Conservation (phyloP, 2,113 vertebrate species). For the Paraplagusia blochii region DNA sequence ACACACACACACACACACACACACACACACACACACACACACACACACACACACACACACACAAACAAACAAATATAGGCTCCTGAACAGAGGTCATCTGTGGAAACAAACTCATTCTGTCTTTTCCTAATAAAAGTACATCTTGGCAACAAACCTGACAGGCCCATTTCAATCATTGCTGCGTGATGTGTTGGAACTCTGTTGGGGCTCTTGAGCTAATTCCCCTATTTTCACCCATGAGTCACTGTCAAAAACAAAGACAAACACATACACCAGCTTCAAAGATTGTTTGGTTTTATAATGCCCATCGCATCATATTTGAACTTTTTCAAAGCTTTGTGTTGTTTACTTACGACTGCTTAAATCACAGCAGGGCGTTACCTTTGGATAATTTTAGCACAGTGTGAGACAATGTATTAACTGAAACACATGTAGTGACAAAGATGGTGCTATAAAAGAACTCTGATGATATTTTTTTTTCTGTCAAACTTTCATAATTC, state of each 20-base stretch:
- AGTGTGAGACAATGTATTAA: constrained; percentile 63
- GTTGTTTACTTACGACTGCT: constrained; percentile 75
- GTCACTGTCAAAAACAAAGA: constrained; percentile 74
- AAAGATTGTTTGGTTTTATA: constrained; percentile 64
- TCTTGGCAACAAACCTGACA: constrained; percentile 51
- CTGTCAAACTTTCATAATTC: background rate
- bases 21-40: too few relatives aligned
- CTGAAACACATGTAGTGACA: background rate
- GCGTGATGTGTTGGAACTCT: constrained; percentile 61
- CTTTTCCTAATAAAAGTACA: constrained; percentile 25
- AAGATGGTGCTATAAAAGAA: constrained; percentile 6
- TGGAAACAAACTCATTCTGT: background rate
- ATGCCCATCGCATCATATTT: constrained; percentile 70
- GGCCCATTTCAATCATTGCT: constrained; percentile 71
- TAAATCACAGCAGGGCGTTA: constrained; percentile 69
- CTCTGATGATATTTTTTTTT: too few relatives aligned
- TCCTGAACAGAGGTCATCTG: constrained; percentile 10
- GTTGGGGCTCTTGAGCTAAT: constrained; percentile 72
- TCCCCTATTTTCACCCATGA: constrained; percentile 74
- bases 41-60: too few relatives aligned
- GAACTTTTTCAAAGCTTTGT: constrained; percentile 73
- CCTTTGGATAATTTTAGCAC: constrained; percentile 66
- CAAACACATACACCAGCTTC: constrained; percentile 67
- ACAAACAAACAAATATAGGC: too few relatives aligned
- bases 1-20: constrained; percentile 6